Percentiles rank a stretch among this genome's conserved stretches.
Evolutionary conservation across 2,888 invertebrate species (phyloP).

Genomic region (Agrotis clavis): DNA sequence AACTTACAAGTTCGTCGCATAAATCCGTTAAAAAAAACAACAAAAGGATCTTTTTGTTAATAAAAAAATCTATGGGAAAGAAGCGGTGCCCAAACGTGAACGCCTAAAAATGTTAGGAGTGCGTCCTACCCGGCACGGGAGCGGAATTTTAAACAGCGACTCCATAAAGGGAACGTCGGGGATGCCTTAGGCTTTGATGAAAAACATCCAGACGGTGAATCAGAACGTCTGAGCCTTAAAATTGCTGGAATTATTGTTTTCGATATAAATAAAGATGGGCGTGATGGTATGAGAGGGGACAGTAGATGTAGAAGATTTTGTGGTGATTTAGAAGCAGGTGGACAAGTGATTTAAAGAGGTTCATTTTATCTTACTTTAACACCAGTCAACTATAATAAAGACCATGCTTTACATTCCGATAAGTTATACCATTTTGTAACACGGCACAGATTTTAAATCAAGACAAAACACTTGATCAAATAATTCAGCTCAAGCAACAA

Average conservation of each 20-base stretch:
- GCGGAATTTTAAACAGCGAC: slow-evolving; percentile 88
- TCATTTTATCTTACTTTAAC: slow-evolving; percentile 11
- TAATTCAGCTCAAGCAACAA: slow-evolving; percentile 13
- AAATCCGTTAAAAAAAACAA: slow-evolving; percentile 71
- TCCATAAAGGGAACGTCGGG: slow-evolving; percentile 82
- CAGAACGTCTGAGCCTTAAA: slow-evolving; percentile 64
- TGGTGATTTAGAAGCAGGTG: slow-evolving; percentile 17
- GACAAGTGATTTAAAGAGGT: slow-evolving; percentile 22
- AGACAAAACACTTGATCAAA: slow-evolving; percentile 17
- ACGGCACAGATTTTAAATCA: slow-evolving; percentile 9
- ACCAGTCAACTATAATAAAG: background rate
- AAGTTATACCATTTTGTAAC: slow-evolving; percentile 7
- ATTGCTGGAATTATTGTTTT: slow-evolving; percentile 64
- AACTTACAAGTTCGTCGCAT: slow-evolving; percentile 64
- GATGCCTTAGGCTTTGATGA: slow-evolving; percentile 75
- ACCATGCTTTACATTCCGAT: background rate
- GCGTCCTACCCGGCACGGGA: slow-evolving; percentile 81
- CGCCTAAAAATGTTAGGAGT: slow-evolving; percentile 87
- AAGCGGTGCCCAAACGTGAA: slow-evolving; percentile 80
- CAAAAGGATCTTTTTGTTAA: slow-evolving; percentile 67
- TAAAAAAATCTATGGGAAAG: slow-evolving; percentile 82
- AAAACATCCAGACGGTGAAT: slow-evolving; percentile 76
- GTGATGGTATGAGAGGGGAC: slow-evolving; percentile 43
- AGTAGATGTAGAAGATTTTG: slow-evolving; percentile 30
- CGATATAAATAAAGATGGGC: slow-evolving; percentile 58